phyloP scores from a whole-genome alignment of 64 coral and sea anemone species.

The Montipora foliosa region DNA sequence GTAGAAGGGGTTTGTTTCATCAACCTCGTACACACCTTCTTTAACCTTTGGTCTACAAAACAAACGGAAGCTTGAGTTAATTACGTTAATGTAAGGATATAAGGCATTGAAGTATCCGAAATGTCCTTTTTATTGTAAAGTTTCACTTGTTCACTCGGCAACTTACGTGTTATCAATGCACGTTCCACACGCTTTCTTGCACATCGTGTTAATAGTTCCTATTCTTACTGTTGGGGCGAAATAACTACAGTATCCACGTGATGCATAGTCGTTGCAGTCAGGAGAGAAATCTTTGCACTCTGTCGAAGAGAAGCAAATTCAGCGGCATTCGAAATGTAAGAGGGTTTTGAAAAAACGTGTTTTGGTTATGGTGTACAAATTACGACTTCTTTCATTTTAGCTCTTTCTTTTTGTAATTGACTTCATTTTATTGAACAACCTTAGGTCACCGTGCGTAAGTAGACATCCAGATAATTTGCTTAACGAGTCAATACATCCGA shows the following conservation, averaged over 20 bases:
- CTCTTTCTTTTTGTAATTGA: too few species aligned
- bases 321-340: not conserved
- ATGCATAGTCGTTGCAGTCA: slow-evolving; percentile 80
- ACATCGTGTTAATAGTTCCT: slow-evolving; percentile 95
- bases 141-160: not conserved
- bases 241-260: slow-evolving; percentile 85
- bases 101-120: too few species aligned
- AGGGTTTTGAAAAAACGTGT: not conserved
- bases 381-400: too few species aligned
- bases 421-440: too few species aligned
- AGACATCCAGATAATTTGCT: too few species aligned
- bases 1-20: slow-evolving; percentile 17
- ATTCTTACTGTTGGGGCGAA: slow-evolving; percentile 89
- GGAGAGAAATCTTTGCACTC: slow-evolving; percentile 93
- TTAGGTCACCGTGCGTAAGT: too few species aligned
- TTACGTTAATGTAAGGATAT: too few species aligned
- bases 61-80: not conserved
- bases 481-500: too few species aligned
- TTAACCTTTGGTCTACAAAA: slow-evolving; percentile 18
- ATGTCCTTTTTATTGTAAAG: too few species aligned
- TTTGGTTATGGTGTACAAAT: too few species aligned
- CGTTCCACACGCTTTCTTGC: slow-evolving; percentile 81
- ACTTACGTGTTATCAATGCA: slow-evolving; percentile 58
- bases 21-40: not conserved
- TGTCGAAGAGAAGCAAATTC: not conserved